Percentiles rank a stretch among this genome's conserved stretches.
These are phyloP conservation scores for Poeciliopsis infans DNA, from an alignment of 2,797 vertebrate genomes.

Conservation along the genomic window DNA sequence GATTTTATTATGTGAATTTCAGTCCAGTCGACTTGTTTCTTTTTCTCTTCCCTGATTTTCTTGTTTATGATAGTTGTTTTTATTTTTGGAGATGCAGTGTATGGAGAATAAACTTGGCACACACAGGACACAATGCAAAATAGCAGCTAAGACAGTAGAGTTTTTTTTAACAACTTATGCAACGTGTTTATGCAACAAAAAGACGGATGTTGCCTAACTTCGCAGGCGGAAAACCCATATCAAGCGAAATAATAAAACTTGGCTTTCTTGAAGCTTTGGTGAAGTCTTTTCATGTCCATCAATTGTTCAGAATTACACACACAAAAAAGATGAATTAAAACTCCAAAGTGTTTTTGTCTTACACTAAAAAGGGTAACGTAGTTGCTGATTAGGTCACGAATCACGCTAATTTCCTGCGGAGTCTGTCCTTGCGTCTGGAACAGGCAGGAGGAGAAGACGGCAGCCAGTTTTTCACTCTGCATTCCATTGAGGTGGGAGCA, in stretches of 20 bases:
- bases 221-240: not conserved
- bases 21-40: not conserved
- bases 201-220: not conserved
- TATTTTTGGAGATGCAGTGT: not conserved
- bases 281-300: not conserved
- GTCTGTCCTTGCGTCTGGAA: constrained; percentile 95
- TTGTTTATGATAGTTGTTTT: not conserved
- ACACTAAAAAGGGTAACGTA: constrained; percentile 92
- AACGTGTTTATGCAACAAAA: constrained; percentile 1
- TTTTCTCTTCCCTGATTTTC: not conserved
- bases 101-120: not conserved
- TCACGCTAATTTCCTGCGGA: constrained; percentile 87
- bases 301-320: not conserved
- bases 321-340: not conserved
- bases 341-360: constrained; percentile 62
- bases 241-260: not conserved
- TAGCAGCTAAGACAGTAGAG: not conserved
- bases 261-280: not conserved
- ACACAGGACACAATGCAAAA: not conserved
- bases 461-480: constrained; percentile 86
- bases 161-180: not conserved
- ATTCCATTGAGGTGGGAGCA: constrained; percentile 94
- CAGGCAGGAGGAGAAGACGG: constrained; percentile 91
- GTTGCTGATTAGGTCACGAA: constrained; percentile 91
- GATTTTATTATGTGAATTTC: not conserved